Evolutionary conservation across 92 coral and sea anemone genomes (phyloP), one percentile per base, ranked within the genome.

Genomic region (Palythoa heliodiscus): DNA sequence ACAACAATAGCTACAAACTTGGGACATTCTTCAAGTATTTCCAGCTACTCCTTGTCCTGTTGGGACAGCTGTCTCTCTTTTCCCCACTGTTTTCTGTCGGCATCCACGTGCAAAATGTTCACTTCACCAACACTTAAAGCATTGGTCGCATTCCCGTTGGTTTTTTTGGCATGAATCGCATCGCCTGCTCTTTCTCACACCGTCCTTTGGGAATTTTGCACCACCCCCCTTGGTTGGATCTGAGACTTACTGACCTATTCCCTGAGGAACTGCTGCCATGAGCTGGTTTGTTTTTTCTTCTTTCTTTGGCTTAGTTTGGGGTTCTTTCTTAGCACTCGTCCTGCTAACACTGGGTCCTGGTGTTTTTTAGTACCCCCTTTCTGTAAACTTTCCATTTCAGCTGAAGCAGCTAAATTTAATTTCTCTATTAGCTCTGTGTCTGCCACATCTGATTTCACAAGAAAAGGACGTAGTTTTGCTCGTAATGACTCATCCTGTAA

Each of bases 11-110:
- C 47, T 39, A 86, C 92, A 89, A 57, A 67, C 50, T 14, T 92
- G 93, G 95, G 90, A 85, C 88, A 20, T 11, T 64, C 68, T 90
- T 1, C 70, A 5, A 60, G 69, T 69, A 53, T 83, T 73, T 47
- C 71, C 76, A 71, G 89, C 85, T 89, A 92, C 93, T 89, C 75
- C 93, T 88, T 92, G 91, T 87, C 93, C 93, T 91, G 71, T 76
- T 86, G 91, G 70, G 69, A 91, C 29, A 89, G 95, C 93, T 61
- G 20, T 75, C 50, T 70, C 61, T 77, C 88, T 88, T 92, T 92
- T 92, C n/a, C 84, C 90, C 94, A 58, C 52, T 10, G 11, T 19
- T 15, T 13, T 68, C 77, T 73, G 77, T 69, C 35, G 23, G 48
- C 87, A 84, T 17, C 88, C 82, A 3, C 83, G 53, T 2, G 64